Percentiles rank a stretch among this genome's conserved stretches.
Conservation (phyloP, 2,888 invertebrate species). For the Papilio gigon region DNA sequence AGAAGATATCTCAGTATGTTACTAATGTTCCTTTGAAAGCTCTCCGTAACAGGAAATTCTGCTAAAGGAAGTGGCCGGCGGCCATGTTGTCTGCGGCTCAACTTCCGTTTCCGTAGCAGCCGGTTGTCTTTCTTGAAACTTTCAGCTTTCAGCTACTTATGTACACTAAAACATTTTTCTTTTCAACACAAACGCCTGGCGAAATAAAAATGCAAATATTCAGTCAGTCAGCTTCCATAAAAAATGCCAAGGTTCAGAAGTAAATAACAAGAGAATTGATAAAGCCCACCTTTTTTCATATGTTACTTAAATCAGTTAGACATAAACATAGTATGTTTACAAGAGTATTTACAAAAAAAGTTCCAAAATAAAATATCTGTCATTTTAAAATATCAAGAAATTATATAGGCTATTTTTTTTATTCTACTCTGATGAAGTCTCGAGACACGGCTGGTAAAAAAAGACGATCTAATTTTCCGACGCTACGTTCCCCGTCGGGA, state of each 20-base stretch:
- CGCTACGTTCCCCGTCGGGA: slow-evolving; percentile 53
- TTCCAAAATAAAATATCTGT: neutral
- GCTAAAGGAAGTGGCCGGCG: slow-evolving; percentile 65
- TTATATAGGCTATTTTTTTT: too few relatives aligned
- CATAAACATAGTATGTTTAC: too few relatives aligned
- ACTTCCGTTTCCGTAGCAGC: slow-evolving; percentile 62
- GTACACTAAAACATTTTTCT: slow-evolving; percentile 47
- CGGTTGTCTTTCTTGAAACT: slow-evolving; percentile 49
- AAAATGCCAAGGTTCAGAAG: neutral
- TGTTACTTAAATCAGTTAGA: neutral
- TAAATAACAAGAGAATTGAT: too few relatives aligned
- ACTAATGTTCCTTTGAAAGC: slow-evolving; percentile 46
- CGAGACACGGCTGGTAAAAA: too few relatives aligned
- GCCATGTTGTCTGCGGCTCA: slow-evolving; percentile 71
- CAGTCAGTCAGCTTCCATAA: neutral
- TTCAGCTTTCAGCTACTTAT: slow-evolving; percentile 43
- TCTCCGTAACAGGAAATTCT: slow-evolving; percentile 51
- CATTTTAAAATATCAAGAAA: neutral
- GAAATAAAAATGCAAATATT: neutral
- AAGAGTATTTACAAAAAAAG: neutral
- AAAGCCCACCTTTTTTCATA: too few relatives aligned
- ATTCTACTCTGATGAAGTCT: too few relatives aligned
- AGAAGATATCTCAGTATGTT: slow-evolving; percentile 45
- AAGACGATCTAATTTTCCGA: slow-evolving; percentile 44
- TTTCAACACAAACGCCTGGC: neutral